Conservation (phyloP, 2,113 vertebrate species). For the Cygnus atratus region DNA sequence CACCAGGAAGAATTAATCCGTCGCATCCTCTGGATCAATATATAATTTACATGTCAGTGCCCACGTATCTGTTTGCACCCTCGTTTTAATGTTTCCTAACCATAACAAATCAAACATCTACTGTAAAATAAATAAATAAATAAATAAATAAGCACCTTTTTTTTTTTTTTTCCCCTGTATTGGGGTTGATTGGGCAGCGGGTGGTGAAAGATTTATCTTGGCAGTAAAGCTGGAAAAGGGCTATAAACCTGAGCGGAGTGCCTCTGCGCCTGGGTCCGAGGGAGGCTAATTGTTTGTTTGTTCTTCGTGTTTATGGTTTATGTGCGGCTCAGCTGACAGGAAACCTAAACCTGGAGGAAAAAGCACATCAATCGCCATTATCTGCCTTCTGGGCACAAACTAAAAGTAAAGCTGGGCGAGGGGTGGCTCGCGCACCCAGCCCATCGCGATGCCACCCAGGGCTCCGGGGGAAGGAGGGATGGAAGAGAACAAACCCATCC, state of each 20-base stretch:
- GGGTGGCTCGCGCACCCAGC: background rate
- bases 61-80: background rate
- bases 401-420: background rate
- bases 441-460: fast-evolving
- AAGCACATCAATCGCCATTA: conserved; percentile 43
- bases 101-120: background rate
- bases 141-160: background rate
- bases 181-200: conserved; percentile 45
- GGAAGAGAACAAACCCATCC: background rate
- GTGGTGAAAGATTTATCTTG: conserved; percentile 62
- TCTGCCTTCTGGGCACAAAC: conserved; percentile 13
- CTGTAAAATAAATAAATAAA: background rate
- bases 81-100: conserved; percentile 16
- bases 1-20: conserved; percentile 1
- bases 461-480: background rate
- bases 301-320: conserved; percentile 70
- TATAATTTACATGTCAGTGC: background rate
- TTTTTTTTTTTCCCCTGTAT: background rate
- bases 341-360: conserved; percentile 66
- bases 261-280: conserved; percentile 53
- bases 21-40: background rate
- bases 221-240: conserved; percentile 66
- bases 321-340: conserved; percentile 59
- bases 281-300: conserved; percentile 75
- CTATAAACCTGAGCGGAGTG: conserved; percentile 59